Base-by-base conservation (phyloP, 2,888 invertebrate species). In the Acleris literana region DNA sequence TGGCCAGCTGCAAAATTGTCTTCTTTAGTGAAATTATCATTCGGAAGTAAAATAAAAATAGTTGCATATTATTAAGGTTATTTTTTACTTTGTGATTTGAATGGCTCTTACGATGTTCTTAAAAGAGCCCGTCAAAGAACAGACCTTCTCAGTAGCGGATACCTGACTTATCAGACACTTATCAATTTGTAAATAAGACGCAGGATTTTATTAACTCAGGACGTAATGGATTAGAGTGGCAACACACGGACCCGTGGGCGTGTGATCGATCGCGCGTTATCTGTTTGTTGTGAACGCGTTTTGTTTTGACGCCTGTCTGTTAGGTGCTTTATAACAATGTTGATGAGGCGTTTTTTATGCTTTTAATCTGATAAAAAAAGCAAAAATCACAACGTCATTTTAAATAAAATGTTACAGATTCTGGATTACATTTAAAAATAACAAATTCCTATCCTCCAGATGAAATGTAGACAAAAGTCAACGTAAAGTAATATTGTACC, bases 181-280 rank as follows among this genome's bases (percentile, higher is more conserved):
- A 87, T 88, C 88, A 83, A 79, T 85, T 84, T 83, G 86, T 87
- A 87, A 87, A 88, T 87, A 86, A 80, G 76, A 71, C 76, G 72
- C 75, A 79, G 79, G 75, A 76, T 79, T 86, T 87, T 86, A 87
- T 87, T 86, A 87, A 84, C 79, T 80, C 81, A 81, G 83, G 81
- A 79, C 82, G 84, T 85, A 85, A 87, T 85, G 83, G 85, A 87
- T 87, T 82, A 84, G 78, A 74, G 71, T 70, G 64, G 59, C 74
- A 69, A 71, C 70, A 59, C 69, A 68, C 69, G 66, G 76, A 74
- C 82, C 80, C 80, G 78, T 80, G 82, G 79, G 76, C 63, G 67
- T 69, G 72, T 87, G 83, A 85, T 82, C 70, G 87, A 88, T 87
- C 76, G 84, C 44, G 29, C 46, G 60, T 65, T 65, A 65, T 65